These are phyloP conservation scores for Poeciliopsis turrubarensis DNA, from an alignment of 2,113 vertebrate species.

Conservation along the genomic window DNA sequence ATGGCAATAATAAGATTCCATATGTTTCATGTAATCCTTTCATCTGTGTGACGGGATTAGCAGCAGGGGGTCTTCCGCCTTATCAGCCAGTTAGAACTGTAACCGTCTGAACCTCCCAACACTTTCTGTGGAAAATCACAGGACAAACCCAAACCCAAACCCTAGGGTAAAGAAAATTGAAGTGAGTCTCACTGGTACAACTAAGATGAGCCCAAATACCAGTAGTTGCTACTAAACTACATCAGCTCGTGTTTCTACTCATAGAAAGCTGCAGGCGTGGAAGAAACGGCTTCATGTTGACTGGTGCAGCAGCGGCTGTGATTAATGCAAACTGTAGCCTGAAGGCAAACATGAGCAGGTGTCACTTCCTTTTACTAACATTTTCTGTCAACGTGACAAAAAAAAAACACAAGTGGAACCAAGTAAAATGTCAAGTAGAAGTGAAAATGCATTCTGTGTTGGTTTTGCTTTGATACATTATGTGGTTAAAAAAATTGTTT, in stretches of 20 bases:
- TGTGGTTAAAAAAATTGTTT: too few species aligned
- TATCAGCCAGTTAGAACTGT: conserved; percentile 14
- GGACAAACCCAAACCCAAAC: too few species aligned
- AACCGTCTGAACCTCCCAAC: neutral
- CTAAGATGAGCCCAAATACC: too few species aligned
- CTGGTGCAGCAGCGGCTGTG: neutral
- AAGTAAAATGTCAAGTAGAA: neutral
- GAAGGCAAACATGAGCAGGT: neutral
- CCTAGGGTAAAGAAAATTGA: too few species aligned
- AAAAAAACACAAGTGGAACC: neutral
- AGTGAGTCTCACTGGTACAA: too few species aligned
- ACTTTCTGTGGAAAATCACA: neutral
- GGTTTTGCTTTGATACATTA: too few species aligned
- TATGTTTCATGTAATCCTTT: conserved; percentile 12
- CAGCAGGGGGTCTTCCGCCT: neutral
- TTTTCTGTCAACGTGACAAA: neutral
- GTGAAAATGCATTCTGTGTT: neutral
- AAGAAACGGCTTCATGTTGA: neutral
- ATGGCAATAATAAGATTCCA: neutral
- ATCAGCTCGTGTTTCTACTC: too few species aligned
- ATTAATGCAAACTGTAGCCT: neutral
- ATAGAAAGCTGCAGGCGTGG: neutral
- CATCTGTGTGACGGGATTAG: conserved; percentile 1
- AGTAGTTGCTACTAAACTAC: too few species aligned
- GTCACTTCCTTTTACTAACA: neutral